Evolutionary conservation across 2,797 vertebrate species (phyloP), one percentile per base, ranked within the genome.

Genomic region (Catamblyrhynchus diadema): DNA sequence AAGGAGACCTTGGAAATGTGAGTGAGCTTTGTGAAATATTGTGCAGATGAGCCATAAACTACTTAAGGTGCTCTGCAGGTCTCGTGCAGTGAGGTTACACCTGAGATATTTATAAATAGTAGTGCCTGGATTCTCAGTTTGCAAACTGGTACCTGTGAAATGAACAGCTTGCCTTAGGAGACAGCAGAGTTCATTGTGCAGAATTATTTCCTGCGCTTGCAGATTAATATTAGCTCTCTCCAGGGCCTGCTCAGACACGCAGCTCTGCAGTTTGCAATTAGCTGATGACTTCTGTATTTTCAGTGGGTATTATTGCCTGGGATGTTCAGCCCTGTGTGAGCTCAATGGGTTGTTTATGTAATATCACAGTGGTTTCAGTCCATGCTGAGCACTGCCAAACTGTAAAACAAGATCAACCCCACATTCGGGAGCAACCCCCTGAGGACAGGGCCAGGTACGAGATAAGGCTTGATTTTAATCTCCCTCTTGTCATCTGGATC

Each of bases 401-500:
- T 77, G 17, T 62, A 79, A 60, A 79, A 84, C 62, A 73, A 66
- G 41, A 79, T 19, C 73, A 79, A 3, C 86, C 60, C 59, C 66
- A 24, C 41, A 12, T 0, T 17, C 5, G 14, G 78, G 54, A 89
- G 71, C 83, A 3, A 51, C 50, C 28, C 92, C 83, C 83, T 9
- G 27, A 73, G 83, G 86, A 90, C 86, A 95, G 83, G 51, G 62
- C 92, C 90, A 22, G 30, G 47, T 42, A 66, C n/a, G 16, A 75
- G 66, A 91, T 86, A 90, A 69, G 62, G 48, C 23, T 86, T 71
- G 66, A 77, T 95, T 91, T 73, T 70, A 77, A 90, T 95, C 92
- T 91, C 64, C 35, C 51, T 37, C 66, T 94, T 94, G 86, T 96
- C 92, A 56, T 71, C 66, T 88, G 21, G 69, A 93, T 88, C 92